Evolutionary conservation across 1,140 invertebrate genomes (phyloP).

Genomic region (Bombus superbus): DNA sequence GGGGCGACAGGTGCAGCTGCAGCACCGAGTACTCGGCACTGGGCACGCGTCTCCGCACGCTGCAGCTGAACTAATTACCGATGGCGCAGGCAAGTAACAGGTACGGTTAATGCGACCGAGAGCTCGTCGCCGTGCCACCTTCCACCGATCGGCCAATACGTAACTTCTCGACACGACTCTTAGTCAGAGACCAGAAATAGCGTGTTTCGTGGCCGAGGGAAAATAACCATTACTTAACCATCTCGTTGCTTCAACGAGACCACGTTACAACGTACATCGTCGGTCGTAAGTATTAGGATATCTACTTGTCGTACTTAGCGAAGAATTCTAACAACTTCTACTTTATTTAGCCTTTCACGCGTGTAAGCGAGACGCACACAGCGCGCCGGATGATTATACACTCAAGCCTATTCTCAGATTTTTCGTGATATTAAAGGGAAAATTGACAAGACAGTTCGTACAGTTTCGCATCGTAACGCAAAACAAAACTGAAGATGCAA

Average conservation of each 20-base stretch:
- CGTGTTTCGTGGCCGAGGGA: not conserved
- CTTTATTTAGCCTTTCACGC: too few species aligned
- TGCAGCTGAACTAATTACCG: slow-evolving; percentile 59
- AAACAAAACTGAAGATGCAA: accelerated
- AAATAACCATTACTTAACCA: not conserved
- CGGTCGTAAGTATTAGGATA: too few species aligned
- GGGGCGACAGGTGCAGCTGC: slow-evolving; percentile 38
- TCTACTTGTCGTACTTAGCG: too few species aligned
- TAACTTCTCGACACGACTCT: not conserved
- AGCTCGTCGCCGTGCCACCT: not conserved
- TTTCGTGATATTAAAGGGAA: too few species aligned
- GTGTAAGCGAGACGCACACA: too few species aligned
- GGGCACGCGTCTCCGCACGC: slow-evolving; percentile 47
- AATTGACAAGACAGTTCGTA: too few species aligned
- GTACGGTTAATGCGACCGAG: slow-evolving; percentile 28
- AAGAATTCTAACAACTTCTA: too few species aligned
- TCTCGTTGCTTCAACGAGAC: not conserved
- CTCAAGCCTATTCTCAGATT: too few species aligned
- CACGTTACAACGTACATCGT: too few species aligned
- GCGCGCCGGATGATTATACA: too few species aligned
- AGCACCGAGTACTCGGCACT: slow-evolving; percentile 9
- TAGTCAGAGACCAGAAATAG: not conserved
- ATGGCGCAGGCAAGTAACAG: slow-evolving; percentile 22
- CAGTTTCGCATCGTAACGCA: accelerated
- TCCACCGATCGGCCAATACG: not conserved